phyloP scores from a whole-genome alignment of 2,888 invertebrate genomes.

The Leptinotarsa juncta region DNA sequence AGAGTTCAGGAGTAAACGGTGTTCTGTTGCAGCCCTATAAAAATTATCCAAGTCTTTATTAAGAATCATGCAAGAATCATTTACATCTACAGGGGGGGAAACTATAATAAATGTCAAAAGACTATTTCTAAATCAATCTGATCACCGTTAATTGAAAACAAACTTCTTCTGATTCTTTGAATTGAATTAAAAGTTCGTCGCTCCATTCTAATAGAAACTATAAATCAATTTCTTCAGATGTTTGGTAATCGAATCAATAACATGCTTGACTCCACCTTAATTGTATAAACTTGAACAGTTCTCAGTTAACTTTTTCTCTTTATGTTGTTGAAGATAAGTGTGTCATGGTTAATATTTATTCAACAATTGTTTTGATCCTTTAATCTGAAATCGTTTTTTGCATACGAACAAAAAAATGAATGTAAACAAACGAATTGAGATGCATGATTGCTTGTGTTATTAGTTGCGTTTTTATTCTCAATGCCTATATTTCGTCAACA shows the following conservation, averaged over 20 bases:
- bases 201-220: neutral
- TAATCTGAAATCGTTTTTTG: neutral
- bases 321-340: constrained; percentile 24
- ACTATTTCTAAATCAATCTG: no score
- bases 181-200: neutral
- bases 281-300: constrained; percentile 32
- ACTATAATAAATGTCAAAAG: no score
- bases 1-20: no score
- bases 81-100: no score
- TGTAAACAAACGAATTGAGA: neutral
- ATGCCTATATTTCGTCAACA: neutral
- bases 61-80: no score
- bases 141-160: no score
- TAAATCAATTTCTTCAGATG: neutral
- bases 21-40: no score
- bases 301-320: constrained; percentile 25
- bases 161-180: no score
- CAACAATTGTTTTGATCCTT: constrained; percentile 21
- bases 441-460: neutral
- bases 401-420: neutral
- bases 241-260: constrained; percentile 29
- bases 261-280: constrained; percentile 34
- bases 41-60: no score
- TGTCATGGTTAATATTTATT: constrained; percentile 37
- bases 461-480: neutral